Evolutionary conservation across 2,113 vertebrate species (phyloP).

Genomic region (Seriola dumerili): DNA sequence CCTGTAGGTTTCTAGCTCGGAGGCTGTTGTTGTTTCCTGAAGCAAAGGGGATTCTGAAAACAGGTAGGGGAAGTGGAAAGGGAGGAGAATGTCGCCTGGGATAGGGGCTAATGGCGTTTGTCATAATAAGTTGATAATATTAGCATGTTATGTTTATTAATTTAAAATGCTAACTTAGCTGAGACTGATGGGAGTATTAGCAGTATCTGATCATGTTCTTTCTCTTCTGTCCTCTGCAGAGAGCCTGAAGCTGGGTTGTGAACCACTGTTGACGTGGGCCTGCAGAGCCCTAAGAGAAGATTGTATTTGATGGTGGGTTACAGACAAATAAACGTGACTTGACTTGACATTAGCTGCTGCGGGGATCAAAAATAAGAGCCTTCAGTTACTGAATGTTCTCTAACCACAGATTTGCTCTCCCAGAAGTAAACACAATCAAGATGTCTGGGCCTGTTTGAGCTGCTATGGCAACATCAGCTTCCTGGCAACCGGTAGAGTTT

Average conservation of each 20-base stretch:
- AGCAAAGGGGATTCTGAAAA: too few relatives aligned
- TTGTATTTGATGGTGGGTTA: neutral
- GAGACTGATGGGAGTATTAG: too few relatives aligned
- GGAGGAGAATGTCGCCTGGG: too few relatives aligned
- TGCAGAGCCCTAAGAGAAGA: neutral
- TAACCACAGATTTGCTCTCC: neutral
- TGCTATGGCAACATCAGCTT: constrained; percentile 15
- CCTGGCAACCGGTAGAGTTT: constrained; percentile 11
- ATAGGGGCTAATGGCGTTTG: too few relatives aligned
- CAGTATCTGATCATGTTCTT: neutral
- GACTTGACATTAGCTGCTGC: constrained; percentile 26
- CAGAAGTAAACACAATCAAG: constrained; percentile 30
- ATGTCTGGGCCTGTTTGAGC: constrained; percentile 41
- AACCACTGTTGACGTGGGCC: neutral
- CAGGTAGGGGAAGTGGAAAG: too few relatives aligned
- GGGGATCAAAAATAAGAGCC: neutral
- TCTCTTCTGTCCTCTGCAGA: neutral
- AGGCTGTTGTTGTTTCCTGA: too few relatives aligned
- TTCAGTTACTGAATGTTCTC: constrained; percentile 3
- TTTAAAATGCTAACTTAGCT: too few relatives aligned
- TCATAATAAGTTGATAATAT: too few relatives aligned
- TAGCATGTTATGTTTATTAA: too few relatives aligned
- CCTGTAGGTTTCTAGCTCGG: too few relatives aligned
- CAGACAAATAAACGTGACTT: constrained; percentile 3
- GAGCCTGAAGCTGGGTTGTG: neutral